phyloP scores from a whole-genome alignment of 2,797 vertebrate genomes.

The Epinephelus coioides region DNA sequence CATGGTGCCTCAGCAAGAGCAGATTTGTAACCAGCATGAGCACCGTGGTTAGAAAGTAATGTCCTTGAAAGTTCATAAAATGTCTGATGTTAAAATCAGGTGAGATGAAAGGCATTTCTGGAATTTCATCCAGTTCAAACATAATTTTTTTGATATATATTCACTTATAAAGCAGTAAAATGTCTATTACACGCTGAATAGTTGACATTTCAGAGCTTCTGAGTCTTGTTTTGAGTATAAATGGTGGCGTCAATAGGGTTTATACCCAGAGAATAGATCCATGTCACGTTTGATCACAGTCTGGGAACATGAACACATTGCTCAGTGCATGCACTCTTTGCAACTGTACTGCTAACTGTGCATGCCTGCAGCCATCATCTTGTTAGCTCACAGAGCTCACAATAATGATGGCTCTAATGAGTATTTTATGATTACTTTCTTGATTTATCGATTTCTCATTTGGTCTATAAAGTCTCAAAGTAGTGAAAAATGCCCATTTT shows the following conservation, averaged over 20 bases:
- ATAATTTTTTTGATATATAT: not conserved
- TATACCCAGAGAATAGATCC: too few relatives aligned
- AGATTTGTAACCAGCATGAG: slow-evolving; percentile 13
- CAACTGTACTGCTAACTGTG: too few relatives aligned
- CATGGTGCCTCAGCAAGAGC: slow-evolving; percentile 6
- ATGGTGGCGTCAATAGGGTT: not conserved
- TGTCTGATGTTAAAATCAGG: not conserved
- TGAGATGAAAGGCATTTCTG: not conserved
- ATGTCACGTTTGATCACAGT: not conserved
- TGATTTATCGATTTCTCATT: not conserved
- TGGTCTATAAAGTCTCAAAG: not conserved
- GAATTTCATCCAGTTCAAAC: not conserved
- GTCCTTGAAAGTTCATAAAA: slow-evolving; percentile 24
- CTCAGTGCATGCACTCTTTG: not conserved
- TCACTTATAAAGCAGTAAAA: slow-evolving; percentile 3
- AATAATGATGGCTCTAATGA: too few relatives aligned
- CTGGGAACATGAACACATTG: not conserved
- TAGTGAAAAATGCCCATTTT: not conserved
- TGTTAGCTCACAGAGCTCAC: too few relatives aligned
- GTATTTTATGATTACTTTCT: not conserved
- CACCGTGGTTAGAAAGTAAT: not conserved
- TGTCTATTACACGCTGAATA: not conserved
- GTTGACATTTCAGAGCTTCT: not conserved
- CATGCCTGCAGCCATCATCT: too few relatives aligned
- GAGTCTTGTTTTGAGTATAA: not conserved